Base-by-base conservation (phyloP, 2,797 vertebrate species). In the Mus minutoides region DNA sequence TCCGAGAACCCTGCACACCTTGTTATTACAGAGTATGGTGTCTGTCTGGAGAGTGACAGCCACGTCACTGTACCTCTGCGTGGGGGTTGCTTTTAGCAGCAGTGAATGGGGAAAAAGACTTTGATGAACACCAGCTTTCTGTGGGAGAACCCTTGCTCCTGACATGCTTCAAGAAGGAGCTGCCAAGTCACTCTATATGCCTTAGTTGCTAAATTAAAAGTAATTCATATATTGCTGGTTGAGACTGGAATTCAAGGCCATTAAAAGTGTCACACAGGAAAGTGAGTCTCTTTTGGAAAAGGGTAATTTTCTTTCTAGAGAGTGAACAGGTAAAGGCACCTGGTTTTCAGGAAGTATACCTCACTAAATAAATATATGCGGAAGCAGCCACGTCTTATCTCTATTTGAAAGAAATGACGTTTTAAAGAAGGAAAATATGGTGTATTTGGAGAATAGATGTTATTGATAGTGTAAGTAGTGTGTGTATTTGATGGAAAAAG, bases 151-250 rank as follows among this genome's bases (percentile, higher is more conserved):
- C 82, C 78, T 62, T 26, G 24, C 75, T 90, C 93, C 88, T 96
- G 93, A 94, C 92, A 95, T 1, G 24, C 90, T 40, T 92, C 58
- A 85, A 83, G 67, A 94, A 62, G 83, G 64, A 94, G 82, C 85
- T 89, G 78, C 86, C 86, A 94, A 49, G 52, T 91, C 75, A 89
- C 91, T 91, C 58, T 88, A 37, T 87, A 84, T 40, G 94, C 78
- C 54, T 40, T 77, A 84, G 97, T 97, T 97, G 92, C 6, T 76
- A 92, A 97, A 98, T 98, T 98, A 98, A 98, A 98, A 97, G 95
- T 95, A 98, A 97, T 97, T 97, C 94, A 24, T 78, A 97, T 96
- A 97, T 97, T 96, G 91, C 97, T 84, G 94, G 96, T 95, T 88
- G 93, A 56, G 6, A 9, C 90, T 97, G 98, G 98, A 96, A 97